Base-by-base conservation (phyloP, 2,888 invertebrate genomes). In the Tipula lateralis region DNA sequence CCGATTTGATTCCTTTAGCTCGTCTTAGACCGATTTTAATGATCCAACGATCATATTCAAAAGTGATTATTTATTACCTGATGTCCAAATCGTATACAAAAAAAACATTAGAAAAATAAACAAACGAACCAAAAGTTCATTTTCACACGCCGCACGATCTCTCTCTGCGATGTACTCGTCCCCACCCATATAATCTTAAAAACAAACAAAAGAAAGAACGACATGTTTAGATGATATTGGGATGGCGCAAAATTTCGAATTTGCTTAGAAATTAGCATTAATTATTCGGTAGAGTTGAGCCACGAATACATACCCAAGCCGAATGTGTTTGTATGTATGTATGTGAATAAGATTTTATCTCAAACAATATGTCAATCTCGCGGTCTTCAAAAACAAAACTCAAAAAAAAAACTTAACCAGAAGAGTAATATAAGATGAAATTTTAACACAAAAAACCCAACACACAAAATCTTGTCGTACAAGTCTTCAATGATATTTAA, bases 191-290 rank as follows among this genome's bases (percentile, higher is more conserved):
- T n/a, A 66, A 66, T 66, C 66, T 66, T 24, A 66, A 24, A 66
- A 66, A 66, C 24, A 66, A 66, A 66, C 66, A 66, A 66, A 66
- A 66, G 24, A 66, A 66, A 66, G 66, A 66, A 66, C 66, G 66
- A 66, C 66, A 9, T 66, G 24, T 19, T n/a, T 12, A 19, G 44
- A 50, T 16, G n/a, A 16, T 44, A 66, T 66, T 66, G 24, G 66
- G 66, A 13, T 24, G 66, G 66, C 1, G 9, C 24, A 66, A 66
- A 66, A 66, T 19, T 66, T 66, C 66, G 12, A 12, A 9, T 1
- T n/a, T 24, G 66, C 24, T 66, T 66, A 66, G 66, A 66, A 66
- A 66, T 66, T 2, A 1, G 24, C n/a, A n/a, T 44, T 2, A 44
- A 44, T 16, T 66, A 66, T 19, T 1, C 24, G 66, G 66, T 66